Evolutionary conservation across 2,888 invertebrate species (phyloP), one percentile per base, ranked within the genome.

Genomic region (Caenorhabditis uteleia): DNA sequence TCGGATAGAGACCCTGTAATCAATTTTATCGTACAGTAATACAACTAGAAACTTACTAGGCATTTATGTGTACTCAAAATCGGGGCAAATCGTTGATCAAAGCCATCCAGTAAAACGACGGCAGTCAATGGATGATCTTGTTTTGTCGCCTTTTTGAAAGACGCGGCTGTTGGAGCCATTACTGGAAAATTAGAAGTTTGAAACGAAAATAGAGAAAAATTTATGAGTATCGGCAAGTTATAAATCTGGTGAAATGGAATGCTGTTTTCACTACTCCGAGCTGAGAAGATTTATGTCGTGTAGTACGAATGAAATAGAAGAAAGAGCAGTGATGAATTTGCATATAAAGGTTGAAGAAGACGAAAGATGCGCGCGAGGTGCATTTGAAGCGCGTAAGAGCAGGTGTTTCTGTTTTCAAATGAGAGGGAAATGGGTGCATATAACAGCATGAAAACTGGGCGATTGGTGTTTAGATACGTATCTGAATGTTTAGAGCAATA

Each of bases 51-150:
- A 39, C 10, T 39, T 36, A 53, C 57, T 44, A 55, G 51, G 21
- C 55, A 65, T 29, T 47, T 38, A 31, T 48, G 39, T 3, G 55
- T 45, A 3, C 47, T 47, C 2, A 50, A 34, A 44, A 67, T 46
- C 20, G 74, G 67, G 10, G 56, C 46, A 27, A 71, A 71, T 33
- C 71, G 43, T 34, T 56, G 48, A 56, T 74, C 72, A 42, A 65
- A 72, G 18, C 33, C 46, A 31, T 74, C 72, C 7, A 62, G 49
- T 34, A 74, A 47, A 12, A 74, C 39, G 7, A 74, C 56, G 14
- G 74, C 74, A 3, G 65, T 54, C 39, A 74, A 29, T n/a, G 58
- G 51, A 20, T 69, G 61, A 29, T 59, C 57, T 39, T 66, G 48
- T 39, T 60, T 67, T 7, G 34, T 29, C 1, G 58, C 51, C 23